Percentiles rank a stretch among this genome's conserved stretches.
These are phyloP conservation scores for Caerostris extrusa DNA, from an alignment of 1,140 invertebrate genomes.

Conservation along the genomic window DNA sequence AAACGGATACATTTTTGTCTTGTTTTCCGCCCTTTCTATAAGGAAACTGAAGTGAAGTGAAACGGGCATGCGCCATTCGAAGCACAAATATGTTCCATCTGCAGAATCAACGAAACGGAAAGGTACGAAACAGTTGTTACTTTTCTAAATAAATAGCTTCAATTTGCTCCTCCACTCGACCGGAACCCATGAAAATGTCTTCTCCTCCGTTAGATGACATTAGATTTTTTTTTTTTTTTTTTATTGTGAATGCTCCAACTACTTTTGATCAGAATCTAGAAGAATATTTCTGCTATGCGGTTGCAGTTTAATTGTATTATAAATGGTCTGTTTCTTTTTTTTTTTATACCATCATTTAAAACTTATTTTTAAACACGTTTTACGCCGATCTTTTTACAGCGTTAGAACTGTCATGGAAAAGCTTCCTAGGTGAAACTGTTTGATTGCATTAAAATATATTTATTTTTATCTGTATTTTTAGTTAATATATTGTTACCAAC, in stretches of 20 bases:
- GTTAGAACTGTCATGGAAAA: too few species aligned
- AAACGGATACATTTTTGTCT: background rate
- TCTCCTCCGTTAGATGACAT: constrained; percentile 1
- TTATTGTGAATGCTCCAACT: background rate
- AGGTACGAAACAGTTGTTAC: constrained; percentile 48
- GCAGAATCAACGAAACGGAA: constrained; percentile 37
- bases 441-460: too few species aligned
- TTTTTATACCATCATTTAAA: too few species aligned
- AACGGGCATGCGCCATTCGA: background rate
- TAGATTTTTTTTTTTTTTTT: background rate
- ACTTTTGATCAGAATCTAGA: background rate
- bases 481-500: too few species aligned
- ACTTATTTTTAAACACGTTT: too few species aligned
- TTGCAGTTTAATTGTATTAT: background rate
- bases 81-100: background rate
- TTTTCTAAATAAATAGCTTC: constrained; percentile 34
- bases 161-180: constrained; percentile 37
- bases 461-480: too few species aligned
- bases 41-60: background rate
- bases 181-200: constrained; percentile 14
- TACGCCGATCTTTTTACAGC: too few species aligned
- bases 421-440: too few species aligned
- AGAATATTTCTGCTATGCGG: background rate
- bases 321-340: background rate
- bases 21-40: background rate